Conservation (phyloP, 2,888 invertebrate species). For the Malthinus flaveolus region DNA sequence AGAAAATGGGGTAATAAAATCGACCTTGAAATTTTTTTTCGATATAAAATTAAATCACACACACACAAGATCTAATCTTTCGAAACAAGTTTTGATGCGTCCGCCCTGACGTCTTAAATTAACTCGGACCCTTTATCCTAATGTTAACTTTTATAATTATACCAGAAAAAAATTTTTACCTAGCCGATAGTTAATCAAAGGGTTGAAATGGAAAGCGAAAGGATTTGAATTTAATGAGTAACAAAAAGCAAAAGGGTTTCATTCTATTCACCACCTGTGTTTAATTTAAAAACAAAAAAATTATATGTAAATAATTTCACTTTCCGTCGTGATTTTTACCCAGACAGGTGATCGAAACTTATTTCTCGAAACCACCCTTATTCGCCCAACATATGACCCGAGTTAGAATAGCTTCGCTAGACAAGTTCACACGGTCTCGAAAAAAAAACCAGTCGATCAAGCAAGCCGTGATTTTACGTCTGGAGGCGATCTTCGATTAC, state of each 20-base stretch:
- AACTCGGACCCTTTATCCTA: neutral
- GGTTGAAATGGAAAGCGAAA: constrained; percentile 9
- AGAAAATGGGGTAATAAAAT: constrained; percentile 27
- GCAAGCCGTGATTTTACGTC: constrained; percentile 16
- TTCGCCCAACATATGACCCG: constrained; percentile 33
- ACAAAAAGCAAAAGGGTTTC: neutral
- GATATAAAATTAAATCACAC: constrained; percentile 22
- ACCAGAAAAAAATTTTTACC: constrained; percentile 2
- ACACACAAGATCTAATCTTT: constrained; percentile 12
- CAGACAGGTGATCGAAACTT: constrained; percentile 31
- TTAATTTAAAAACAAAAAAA: constrained; percentile 22
- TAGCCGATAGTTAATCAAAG: neutral
- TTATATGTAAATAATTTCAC: constrained; percentile 32
- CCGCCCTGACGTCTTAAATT: neutral
- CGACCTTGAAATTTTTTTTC: constrained; percentile 21
- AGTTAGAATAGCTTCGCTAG: constrained; percentile 29
- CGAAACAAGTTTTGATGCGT: constrained; percentile 24
- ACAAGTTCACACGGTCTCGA: constrained; percentile 37
- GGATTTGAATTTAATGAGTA: constrained; percentile 1
- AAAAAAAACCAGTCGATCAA: constrained; percentile 21
- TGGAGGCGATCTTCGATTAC: constrained; percentile 3
- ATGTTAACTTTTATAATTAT: neutral
- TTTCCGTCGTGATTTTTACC: constrained; percentile 27
- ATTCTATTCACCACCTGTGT: constrained; percentile 26
- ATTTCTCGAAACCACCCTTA: constrained; percentile 33